Evolutionary conservation across 2,797 vertebrate species (phyloP).

Genomic region (Eidolon dupreanum): DNA sequence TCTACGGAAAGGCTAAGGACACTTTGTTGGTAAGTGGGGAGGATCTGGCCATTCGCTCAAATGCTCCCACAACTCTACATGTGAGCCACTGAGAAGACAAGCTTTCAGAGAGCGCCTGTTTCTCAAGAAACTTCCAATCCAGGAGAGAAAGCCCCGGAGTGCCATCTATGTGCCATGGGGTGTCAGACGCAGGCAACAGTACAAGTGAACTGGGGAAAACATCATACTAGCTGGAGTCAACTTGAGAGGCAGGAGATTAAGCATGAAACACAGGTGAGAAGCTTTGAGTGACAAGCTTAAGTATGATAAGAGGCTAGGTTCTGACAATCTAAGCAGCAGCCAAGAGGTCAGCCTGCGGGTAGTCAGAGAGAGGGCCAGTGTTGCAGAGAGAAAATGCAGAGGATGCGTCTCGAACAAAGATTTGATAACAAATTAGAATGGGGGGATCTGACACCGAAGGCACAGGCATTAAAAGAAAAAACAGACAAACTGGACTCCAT

Average conservation of each 20-base stretch:
- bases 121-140: background rate
- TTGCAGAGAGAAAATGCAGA: background rate
- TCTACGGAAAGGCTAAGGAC: background rate
- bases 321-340: background rate
- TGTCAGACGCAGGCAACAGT: background rate
- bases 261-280: fast-evolving
- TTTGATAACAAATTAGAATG: background rate
- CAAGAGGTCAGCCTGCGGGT: background rate
- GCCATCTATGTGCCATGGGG: fast-evolving
- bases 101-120: background rate
- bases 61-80: background rate
- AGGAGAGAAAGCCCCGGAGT: background rate
- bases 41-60: background rate
- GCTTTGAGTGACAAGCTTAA: background rate
- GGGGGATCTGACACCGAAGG: background rate
- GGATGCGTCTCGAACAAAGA: background rate
- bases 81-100: background rate
- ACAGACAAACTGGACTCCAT: background rate
- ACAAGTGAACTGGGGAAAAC: background rate
- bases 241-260: background rate
- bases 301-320: background rate
- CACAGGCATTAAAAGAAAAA: background rate
- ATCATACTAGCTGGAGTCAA: background rate
- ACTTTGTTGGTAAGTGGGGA: background rate
- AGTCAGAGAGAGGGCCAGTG: background rate